Percentiles rank a stretch among this genome's conserved stretches.
Conservation (phyloP, 2,888 invertebrate genomes). For the Muschampia plurimacula region DNA sequence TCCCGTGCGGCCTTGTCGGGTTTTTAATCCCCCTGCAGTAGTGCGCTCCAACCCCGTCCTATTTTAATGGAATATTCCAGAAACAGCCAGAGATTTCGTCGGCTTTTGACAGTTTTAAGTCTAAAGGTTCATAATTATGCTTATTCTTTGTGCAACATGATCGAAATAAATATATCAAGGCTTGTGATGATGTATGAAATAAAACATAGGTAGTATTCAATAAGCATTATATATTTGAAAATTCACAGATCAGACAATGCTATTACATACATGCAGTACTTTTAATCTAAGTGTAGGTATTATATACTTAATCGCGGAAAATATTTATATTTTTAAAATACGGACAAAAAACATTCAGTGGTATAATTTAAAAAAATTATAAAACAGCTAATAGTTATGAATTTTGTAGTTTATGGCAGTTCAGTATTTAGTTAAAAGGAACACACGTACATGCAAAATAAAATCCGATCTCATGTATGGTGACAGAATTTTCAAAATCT, state of each 20-base stretch:
- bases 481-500: conserved; percentile 48
- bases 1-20: neutral
- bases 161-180: neutral
- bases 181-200: conserved; percentile 41
- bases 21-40: neutral
- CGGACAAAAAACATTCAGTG: conserved; percentile 22
- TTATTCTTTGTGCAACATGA: too few species aligned
- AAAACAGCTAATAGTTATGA: conserved; percentile 23
- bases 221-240: conserved; percentile 62
- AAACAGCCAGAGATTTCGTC: neutral
- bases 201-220: conserved; percentile 52
- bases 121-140: too few species aligned
- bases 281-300: conserved; percentile 26
- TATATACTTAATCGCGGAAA: conserved; percentile 6
- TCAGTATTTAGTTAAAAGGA: conserved; percentile 43
- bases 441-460: conserved; percentile 42
- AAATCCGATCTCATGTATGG: conserved; percentile 40
- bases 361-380: conserved; percentile 26
- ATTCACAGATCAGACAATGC: conserved; percentile 61
- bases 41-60: neutral
- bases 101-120: too few species aligned
- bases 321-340: conserved; percentile 11
- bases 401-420: conserved; percentile 46
- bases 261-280: conserved; percentile 47
- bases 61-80: conserved; percentile 17